phyloP scores from a whole-genome alignment of 2,888 invertebrate genomes.

The Rhabditoides inermis region DNA sequence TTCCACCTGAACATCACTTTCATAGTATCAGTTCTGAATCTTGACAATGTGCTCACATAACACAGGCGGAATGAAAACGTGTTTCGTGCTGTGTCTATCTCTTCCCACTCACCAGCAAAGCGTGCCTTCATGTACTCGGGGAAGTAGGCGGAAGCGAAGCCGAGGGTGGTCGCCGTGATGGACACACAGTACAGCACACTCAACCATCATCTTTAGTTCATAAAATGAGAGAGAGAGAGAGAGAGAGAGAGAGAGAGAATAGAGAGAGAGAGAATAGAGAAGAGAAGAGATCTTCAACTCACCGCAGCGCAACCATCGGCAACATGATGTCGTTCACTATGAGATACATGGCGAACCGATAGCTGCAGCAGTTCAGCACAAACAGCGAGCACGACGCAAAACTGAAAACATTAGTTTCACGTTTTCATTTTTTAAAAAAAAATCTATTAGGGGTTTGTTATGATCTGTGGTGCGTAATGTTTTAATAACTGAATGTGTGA shows the following conservation, averaged over 20 bases:
- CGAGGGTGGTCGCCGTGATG: conserved; percentile 52
- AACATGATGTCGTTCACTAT: conserved; percentile 55
- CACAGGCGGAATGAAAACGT: not conserved
- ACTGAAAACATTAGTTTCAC: conserved; percentile 12
- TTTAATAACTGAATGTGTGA: too few relatives aligned
- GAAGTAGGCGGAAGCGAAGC: conserved; percentile 52
- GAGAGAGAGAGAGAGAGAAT: too few relatives aligned
- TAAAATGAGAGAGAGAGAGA: too few relatives aligned
- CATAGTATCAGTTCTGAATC: too few relatives aligned
- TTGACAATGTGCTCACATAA: conserved; percentile 9
- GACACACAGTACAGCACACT: conserved; percentile 36
- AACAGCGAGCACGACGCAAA: conserved; percentile 49
- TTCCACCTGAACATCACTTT: conserved; percentile 35
- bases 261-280: too few relatives aligned
- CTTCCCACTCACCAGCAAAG: conserved; percentile 44
- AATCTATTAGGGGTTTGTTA: too few relatives aligned
- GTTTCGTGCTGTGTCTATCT: conserved; percentile 3
- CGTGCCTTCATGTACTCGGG: conserved; percentile 54
- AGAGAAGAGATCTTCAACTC: conserved; percentile 4
- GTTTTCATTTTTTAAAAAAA: not conserved
- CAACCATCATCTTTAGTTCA: too few relatives aligned
- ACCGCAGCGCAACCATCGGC: conserved; percentile 53
- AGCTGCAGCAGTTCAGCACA: conserved; percentile 53
- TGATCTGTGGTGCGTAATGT: too few relatives aligned
- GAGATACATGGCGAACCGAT: conserved; percentile 51